Evolutionary conservation across 2,797 vertebrate genomes (phyloP).

Genomic region (Sebastolobus altivelis): DNA sequence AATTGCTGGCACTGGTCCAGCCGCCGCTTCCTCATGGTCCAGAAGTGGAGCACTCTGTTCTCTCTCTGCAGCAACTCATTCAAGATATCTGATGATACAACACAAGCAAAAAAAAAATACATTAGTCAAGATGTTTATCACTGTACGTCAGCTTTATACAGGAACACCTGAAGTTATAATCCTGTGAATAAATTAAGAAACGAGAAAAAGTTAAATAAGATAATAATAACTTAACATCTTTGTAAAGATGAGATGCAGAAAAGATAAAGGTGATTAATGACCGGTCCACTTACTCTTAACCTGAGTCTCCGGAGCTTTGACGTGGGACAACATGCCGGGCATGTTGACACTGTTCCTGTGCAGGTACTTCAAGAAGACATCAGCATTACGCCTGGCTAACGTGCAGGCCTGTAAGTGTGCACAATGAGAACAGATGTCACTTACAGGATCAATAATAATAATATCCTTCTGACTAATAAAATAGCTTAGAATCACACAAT

Average conservation of each 20-base stretch:
- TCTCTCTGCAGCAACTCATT: slow-evolving; percentile 98
- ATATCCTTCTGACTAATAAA: background rate
- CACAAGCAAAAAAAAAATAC: slow-evolving; percentile 7
- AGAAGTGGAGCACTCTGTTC: slow-evolving; percentile 97
- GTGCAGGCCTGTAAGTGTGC: slow-evolving; percentile 89
- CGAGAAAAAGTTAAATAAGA: background rate
- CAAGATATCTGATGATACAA: slow-evolving; percentile 89
- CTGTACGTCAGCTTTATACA: background rate
- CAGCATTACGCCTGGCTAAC: slow-evolving; percentile 91
- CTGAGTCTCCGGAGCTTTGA: slow-evolving; percentile 95
- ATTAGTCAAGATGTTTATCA: background rate
- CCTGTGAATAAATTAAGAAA: background rate
- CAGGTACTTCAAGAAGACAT: slow-evolving; percentile 95
- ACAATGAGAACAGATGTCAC: slow-evolving; percentile 14
- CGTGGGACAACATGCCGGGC: slow-evolving; percentile 94
- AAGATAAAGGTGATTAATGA: background rate
- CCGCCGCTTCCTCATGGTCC: slow-evolving; percentile 97
- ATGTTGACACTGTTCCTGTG: slow-evolving; percentile 96
- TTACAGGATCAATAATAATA: background rate
- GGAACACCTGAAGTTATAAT: background rate
- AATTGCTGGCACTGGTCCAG: slow-evolving; percentile 98
- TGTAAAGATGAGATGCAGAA: slow-evolving; percentile 4
- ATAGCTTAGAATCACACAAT: background rate
- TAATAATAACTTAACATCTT: background rate
- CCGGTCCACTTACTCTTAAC: slow-evolving; percentile 91